Evolutionary conservation across 2,113 vertebrate genomes (phyloP).

Genomic region (Collichthys lucidus): DNA sequence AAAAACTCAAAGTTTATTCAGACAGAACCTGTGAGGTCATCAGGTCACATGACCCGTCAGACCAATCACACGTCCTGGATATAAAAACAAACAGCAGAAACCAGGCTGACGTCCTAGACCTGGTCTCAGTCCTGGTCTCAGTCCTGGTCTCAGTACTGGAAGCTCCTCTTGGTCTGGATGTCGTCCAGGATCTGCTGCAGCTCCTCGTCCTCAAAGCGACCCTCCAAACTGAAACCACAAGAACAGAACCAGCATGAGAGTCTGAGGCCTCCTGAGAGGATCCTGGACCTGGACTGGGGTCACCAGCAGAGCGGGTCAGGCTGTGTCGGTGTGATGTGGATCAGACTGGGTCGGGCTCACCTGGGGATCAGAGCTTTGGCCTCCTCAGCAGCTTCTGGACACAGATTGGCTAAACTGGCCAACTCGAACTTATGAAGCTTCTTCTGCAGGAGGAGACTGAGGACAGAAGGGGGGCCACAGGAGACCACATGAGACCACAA

Average conservation of each 20-base stretch:
- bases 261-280: not conserved
- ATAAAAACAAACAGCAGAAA: not conserved
- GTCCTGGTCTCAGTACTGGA: conserved; percentile 88
- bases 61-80: not conserved
- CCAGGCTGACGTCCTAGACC: too few relatives aligned
- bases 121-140: not conserved
- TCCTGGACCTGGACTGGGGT: too few relatives aligned
- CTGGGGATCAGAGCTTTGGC: conserved; percentile 98
- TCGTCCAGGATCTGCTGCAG: conserved; percentile 98
- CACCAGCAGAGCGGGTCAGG: too few relatives aligned
- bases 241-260: too few relatives aligned
- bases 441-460: conserved; percentile 95
- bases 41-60: conserved; percentile 1
- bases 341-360: conserved; percentile 78
- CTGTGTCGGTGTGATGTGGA: too few relatives aligned
- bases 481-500: too few relatives aligned
- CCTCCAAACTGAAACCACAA: conserved; percentile 88
- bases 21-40: not conserved
- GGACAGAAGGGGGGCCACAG: not conserved
- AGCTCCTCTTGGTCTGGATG: conserved; percentile 98
- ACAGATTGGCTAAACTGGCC: conserved; percentile 96
- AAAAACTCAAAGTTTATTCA: conserved; percentile 44
- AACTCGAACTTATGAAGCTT: conserved; percentile 98
- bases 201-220: conserved; percentile 96
- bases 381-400: conserved; percentile 97